Evolutionary conservation across 2,888 invertebrate species (phyloP).

Genomic region (Adela reaumurella): DNA sequence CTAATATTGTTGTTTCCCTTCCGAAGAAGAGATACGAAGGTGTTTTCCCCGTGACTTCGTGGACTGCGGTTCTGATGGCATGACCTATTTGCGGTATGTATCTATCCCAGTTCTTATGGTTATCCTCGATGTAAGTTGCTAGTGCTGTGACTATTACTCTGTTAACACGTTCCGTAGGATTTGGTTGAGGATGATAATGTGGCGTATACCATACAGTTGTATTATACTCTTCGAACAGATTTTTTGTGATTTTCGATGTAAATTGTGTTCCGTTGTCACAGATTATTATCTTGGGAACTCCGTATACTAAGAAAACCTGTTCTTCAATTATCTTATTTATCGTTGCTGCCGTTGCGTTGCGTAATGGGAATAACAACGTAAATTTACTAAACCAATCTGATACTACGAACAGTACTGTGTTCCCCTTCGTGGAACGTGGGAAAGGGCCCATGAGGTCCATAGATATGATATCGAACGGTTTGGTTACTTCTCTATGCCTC

Average conservation of each 20-base stretch:
- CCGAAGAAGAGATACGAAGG: slow-evolving; percentile 15
- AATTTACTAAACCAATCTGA: slow-evolving; percentile 11
- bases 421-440: slow-evolving; percentile 7
- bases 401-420: slow-evolving; percentile 6
- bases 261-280: slow-evolving; percentile 14
- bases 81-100: slow-evolving; percentile 15
- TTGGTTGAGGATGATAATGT: slow-evolving; percentile 20
- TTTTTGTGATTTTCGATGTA: slow-evolving; percentile 7
- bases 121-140: slow-evolving; percentile 13
- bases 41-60: slow-evolving; percentile 15
- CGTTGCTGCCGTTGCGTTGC: slow-evolving; percentile 6
- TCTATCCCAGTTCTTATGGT: slow-evolving; percentile 15
- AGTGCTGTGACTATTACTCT: slow-evolving; percentile 17
- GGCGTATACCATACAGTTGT: slow-evolving; percentile 10
- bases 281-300: slow-evolving; percentile 8
- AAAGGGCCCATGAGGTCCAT: slow-evolving; percentile 11
- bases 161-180: slow-evolving; percentile 21
- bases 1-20: slow-evolving; percentile 10
- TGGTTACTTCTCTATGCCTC: neutral
- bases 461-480: slow-evolving; percentile 8
- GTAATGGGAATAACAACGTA: slow-evolving; percentile 2
- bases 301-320: slow-evolving; percentile 11
- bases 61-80: slow-evolving; percentile 16
- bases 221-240: slow-evolving; percentile 4
- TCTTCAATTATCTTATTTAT: slow-evolving; percentile 9